Evolutionary conservation across 2,113 vertebrate genomes (phyloP), one percentile per base, ranked within the genome.

Genomic region (Eulacestoma nigropectus): DNA sequence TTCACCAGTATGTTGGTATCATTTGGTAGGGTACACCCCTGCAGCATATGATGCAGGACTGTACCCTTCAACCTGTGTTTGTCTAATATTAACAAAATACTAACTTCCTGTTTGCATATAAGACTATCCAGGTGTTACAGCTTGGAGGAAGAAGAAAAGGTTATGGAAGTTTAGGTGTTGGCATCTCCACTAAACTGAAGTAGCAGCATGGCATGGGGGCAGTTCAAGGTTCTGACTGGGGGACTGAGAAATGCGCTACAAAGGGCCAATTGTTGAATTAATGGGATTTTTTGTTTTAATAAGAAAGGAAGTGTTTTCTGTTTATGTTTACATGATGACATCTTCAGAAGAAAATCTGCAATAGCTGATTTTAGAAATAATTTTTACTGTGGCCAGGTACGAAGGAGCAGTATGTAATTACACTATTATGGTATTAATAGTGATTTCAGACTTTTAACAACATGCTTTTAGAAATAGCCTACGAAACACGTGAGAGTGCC

Each of bases 401-500:
- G 44, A 47, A 77, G 37, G 37, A 13, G 39, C 23, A 22, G 15
- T 57, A 29, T 56, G 7, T 76, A 44, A 49, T 49, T 53, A 26
- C 7, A 4, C 77, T 56, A 1, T 75, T 62, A 7, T 16, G 21
- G 21, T 10, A 4, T 49, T 41, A 63, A 30, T 35, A 59, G 26
- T 19, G 29, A 65, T 80, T 94, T 79, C 6, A 56, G 23, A 32
- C 49, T 87, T 86, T 3, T 49, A 79, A 39, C n/a, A 76, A 13
- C 19, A 18, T 4, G 2, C 32, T 64, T 87, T 90, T 69, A 76
- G 55, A 65, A 88, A 46, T 33, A 80, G 32, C 14, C 18, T 21
- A 3, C 0, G 9, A 26, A 60, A 29, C 26, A 32, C 9, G 10
- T 67, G 75, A 68, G 32, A 47, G 22, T 1, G 3, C 29, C n/a